phyloP scores from a whole-genome alignment of 2,797 vertebrate genomes.

The Lates japonicus region DNA sequence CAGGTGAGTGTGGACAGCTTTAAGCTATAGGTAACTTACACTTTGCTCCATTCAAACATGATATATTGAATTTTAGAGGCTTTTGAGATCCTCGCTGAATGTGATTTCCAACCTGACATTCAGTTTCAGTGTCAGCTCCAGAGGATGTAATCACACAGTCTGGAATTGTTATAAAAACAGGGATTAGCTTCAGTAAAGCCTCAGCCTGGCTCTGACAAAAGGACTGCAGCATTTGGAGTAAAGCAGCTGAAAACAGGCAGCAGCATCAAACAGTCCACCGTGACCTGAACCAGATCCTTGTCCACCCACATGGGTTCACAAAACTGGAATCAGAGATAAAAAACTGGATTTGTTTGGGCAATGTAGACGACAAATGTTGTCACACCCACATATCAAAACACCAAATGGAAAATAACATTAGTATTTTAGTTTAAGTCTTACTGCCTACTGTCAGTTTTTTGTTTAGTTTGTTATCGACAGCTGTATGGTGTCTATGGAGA shows the following conservation, averaged over 20 bases:
- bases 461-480: background rate
- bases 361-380: background rate
- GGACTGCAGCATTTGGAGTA: conserved; percentile 40
- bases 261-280: conserved; percentile 23
- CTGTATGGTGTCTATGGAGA: background rate
- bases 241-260: conserved; percentile 36
- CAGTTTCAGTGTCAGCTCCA: conserved; percentile 25
- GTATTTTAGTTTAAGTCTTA: background rate
- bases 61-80: background rate
- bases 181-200: conserved; percentile 64
- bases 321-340: background rate
- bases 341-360: background rate
- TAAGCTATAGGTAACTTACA: background rate
- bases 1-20: background rate
- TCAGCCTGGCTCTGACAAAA: conserved; percentile 42
- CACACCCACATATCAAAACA: background rate
- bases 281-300: conserved; percentile 28
- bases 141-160: conserved; percentile 27
- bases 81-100: conserved; percentile 21
- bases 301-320: conserved; percentile 11
- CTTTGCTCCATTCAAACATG: background rate
- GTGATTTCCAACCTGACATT: conserved; percentile 22
- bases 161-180: conserved; percentile 59
- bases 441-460: background rate
- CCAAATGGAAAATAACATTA: too few relatives aligned